Evolutionary conservation across 2,797 vertebrate genomes (phyloP).

Genomic region (Leptoclinus maculatus): DNA sequence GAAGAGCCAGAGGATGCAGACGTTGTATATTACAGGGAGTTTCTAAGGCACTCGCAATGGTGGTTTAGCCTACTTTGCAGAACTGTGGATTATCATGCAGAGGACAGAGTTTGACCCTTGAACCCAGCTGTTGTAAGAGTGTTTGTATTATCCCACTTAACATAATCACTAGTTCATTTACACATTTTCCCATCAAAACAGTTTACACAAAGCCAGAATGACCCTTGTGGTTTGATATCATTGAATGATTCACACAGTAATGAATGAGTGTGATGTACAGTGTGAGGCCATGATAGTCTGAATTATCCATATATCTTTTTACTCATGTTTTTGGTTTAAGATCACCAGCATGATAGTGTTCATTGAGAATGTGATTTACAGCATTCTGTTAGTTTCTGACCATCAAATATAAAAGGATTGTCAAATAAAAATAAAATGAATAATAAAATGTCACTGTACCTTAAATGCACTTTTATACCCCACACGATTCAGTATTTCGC

Average conservation of each 20-base stretch:
- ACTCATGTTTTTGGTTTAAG: not conserved
- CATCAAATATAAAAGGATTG: not conserved
- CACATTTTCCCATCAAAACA: not conserved
- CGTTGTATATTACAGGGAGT: not conserved
- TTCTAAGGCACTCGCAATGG: not conserved
- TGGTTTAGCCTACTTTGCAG: constrained; percentile 15
- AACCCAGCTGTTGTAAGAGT: not conserved
- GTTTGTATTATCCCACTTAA: constrained; percentile 9
- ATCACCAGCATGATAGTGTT: not conserved
- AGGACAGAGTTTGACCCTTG: constrained; percentile 1
- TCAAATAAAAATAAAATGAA: not conserved
- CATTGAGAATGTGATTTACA: not conserved
- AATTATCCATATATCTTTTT: not conserved
- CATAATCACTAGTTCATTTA: not conserved
- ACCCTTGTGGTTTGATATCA: not conserved
- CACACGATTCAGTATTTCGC: not conserved
- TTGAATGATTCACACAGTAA: not conserved
- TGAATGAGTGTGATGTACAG: not conserved
- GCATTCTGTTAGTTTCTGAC: not conserved
- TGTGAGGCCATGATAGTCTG: not conserved
- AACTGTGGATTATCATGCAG: constrained; percentile 24
- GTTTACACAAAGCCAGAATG: not conserved
- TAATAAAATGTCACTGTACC: not conserved
- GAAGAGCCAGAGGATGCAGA: constrained; percentile 14
- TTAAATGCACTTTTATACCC: not conserved